These are phyloP conservation scores for Brachylomia viminalis DNA, from an alignment of 2,888 invertebrate genomes.

Conservation along the genomic window DNA sequence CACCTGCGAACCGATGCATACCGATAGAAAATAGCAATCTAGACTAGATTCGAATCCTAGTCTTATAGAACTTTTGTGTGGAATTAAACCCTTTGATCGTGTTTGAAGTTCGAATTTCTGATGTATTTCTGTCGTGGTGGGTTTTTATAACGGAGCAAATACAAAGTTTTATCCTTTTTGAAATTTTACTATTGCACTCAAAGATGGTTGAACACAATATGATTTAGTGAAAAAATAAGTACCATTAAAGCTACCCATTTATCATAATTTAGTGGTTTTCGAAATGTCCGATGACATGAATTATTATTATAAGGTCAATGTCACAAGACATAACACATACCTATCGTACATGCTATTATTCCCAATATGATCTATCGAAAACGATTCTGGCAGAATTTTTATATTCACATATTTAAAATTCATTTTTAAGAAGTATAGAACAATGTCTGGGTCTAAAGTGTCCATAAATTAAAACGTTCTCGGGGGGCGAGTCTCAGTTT, in stretches of 20 bases:
- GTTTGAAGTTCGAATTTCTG: constrained; percentile 11
- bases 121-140: background rate
- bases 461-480: constrained; percentile 85
- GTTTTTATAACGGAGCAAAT: too few species aligned
- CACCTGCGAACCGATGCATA: constrained; percentile 58
- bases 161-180: background rate
- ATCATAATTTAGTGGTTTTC: background rate
- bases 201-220: background rate
- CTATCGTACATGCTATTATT: background rate
- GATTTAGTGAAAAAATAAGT: background rate
- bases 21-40: constrained; percentile 51
- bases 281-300: background rate
- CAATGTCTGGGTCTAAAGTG: constrained; percentile 78
- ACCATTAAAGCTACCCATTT: background rate
- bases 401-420: constrained; percentile 62
- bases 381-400: constrained; percentile 49
- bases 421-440: constrained; percentile 71
- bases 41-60: constrained; percentile 34
- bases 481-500: constrained; percentile 81
- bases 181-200: background rate
- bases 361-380: constrained; percentile 18
- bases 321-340: background rate
- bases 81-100: constrained; percentile 28
- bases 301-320: constrained; percentile 1
- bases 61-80: constrained; percentile 31